Percentiles rank a stretch among this genome's conserved stretches.
These are phyloP conservation scores for Choristoneura rosaceana DNA, from an alignment of 2,888 invertebrate species.

Conservation along the genomic window DNA sequence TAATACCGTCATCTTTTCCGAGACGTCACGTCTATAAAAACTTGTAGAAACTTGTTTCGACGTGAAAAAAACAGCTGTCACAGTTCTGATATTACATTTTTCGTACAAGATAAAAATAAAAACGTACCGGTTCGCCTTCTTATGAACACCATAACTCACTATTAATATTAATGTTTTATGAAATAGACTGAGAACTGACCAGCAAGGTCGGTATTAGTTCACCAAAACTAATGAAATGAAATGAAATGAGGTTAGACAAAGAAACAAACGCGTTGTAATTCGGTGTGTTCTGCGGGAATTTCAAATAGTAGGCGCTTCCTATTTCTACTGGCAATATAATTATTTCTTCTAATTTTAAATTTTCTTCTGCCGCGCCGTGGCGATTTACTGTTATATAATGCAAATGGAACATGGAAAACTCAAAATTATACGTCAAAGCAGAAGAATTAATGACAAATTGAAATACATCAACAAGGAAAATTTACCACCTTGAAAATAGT, in stretches of 20 bases:
- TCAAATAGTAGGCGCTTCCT: not conserved
- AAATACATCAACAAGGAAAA: too few species aligned
- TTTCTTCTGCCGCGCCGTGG: too few species aligned
- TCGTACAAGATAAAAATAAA: conserved; percentile 10
- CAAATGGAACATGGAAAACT: too few species aligned
- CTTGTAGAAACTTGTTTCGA: too few species aligned
- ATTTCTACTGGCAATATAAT: not conserved
- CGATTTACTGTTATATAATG: too few species aligned
- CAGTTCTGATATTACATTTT: not conserved
- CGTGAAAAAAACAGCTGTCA: not conserved
- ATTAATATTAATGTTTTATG: not conserved
- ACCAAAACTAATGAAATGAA: not conserved
- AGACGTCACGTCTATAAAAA: too few species aligned
- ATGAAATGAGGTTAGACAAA: not conserved
- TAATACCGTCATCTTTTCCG: not conserved
- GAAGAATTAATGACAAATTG: too few species aligned
- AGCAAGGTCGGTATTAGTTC: not conserved
- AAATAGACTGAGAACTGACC: not conserved
- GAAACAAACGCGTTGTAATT: not conserved
- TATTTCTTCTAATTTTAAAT: not conserved
- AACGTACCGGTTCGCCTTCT: conserved; percentile 13
- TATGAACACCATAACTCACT: conserved; percentile 16
- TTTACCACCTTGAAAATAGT: too few species aligned
- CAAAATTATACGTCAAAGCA: too few species aligned
- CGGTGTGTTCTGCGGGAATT: not conserved